Conservation (phyloP, 2,888 invertebrate genomes). For the Cephus nigrinus region DNA sequence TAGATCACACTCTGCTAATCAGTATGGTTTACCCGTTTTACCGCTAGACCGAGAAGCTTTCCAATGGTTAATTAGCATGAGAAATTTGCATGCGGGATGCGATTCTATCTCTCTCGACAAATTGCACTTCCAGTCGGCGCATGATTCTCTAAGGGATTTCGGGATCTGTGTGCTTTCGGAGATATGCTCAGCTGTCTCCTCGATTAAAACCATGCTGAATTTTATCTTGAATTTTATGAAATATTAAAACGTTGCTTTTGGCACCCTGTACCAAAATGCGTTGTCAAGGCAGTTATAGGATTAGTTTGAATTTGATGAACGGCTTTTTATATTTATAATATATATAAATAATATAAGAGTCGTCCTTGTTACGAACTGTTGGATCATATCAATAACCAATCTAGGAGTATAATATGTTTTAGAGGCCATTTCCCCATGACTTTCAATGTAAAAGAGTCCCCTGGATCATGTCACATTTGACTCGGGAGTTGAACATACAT, state of each 20-base stretch:
- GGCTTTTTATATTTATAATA: not conserved
- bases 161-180: not conserved
- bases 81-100: constrained; percentile 54
- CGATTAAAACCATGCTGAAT: not conserved
- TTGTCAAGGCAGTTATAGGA: not conserved
- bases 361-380: not conserved
- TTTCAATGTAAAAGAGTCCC: not conserved
- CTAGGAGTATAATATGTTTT: not conserved
- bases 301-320: not conserved
- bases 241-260: not conserved
- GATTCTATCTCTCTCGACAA: constrained; percentile 21
- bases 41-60: constrained; percentile 1
- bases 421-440: not conserved
- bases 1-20: not conserved
- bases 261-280: not conserved
- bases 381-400: not conserved
- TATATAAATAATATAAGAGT: not conserved
- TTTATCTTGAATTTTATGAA: not conserved
- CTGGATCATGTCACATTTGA: not conserved
- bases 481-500: not conserved
- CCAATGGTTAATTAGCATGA: constrained; percentile 55
- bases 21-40: not conserved
- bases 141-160: constrained; percentile 16
- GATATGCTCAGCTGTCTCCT: not conserved
- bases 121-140: not conserved